Evolutionary conservation across 2,888 invertebrate species (phyloP).

Genomic region (Sminthurinus aureus): DNA sequence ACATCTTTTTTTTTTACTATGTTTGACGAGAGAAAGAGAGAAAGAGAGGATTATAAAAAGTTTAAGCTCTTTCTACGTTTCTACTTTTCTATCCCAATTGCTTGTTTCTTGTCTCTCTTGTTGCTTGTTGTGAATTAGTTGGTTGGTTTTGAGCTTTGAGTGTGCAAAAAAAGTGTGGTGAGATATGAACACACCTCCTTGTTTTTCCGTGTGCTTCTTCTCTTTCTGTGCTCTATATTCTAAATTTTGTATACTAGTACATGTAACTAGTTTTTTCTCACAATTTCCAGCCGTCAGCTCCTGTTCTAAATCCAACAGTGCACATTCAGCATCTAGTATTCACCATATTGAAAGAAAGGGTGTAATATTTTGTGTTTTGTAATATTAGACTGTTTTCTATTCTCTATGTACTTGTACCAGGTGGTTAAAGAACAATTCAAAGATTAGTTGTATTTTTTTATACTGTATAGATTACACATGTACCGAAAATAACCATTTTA

Average conservation of each 20-base stretch:
- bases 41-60: background rate
- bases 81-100: background rate
- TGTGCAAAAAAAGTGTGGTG: background rate
- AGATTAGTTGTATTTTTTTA: too few species aligned
- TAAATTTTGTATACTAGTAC: background rate
- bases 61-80: background rate
- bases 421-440: too few species aligned
- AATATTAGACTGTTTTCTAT: too few species aligned
- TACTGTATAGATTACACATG: too few species aligned
- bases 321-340: background rate
- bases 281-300: background rate
- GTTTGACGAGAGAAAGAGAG: background rate
- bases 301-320: background rate
- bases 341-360: slow-evolving; percentile 11
- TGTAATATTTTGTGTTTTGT: too few species aligned
- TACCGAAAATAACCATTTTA: too few species aligned
- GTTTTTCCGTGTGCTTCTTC: background rate
- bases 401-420: too few species aligned
- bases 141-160: too few species aligned
- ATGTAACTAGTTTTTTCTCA: background rate
- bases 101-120: background rate
- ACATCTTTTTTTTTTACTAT: background rate
- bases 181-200: background rate
- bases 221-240: background rate
- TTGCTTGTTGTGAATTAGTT: too few species aligned